These are phyloP conservation scores for Betta splendens DNA, from an alignment of 2,797 vertebrate species.

Conservation along the genomic window DNA sequence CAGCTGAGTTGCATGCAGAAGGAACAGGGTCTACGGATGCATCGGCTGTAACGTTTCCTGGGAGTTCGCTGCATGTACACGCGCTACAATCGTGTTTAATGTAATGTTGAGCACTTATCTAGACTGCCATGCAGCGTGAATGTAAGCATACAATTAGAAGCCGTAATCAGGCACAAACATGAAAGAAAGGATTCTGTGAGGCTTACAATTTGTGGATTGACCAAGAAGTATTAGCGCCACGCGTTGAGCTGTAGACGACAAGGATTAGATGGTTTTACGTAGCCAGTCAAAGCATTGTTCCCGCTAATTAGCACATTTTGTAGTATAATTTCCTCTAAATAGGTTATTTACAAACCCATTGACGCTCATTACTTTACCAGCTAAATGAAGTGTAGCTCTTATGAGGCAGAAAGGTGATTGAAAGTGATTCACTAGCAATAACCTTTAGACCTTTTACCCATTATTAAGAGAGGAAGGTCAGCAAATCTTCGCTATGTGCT, in stretches of 20 bases:
- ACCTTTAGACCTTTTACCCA: conserved; percentile 17
- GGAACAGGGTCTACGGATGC: conserved; percentile 10
- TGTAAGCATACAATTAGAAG: conserved; percentile 1
- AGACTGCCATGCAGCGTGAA: neutral
- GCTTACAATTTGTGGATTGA: conserved; percentile 17
- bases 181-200: conserved; percentile 27
- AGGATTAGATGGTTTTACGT: conserved; percentile 47
- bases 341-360: conserved; percentile 65
- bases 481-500: conserved; percentile 5
- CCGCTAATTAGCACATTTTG: conserved; percentile 61
- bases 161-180: conserved; percentile 18
- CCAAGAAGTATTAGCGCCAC: conserved; percentile 21
- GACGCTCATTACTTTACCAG: conserved; percentile 46
- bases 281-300: conserved; percentile 48
- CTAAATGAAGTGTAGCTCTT: conserved; percentile 46
- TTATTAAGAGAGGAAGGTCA: conserved; percentile 25
- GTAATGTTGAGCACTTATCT: conserved; percentile 6
- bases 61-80: neutral
- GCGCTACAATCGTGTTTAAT: neutral
- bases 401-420: conserved; percentile 30
- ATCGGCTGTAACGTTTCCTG: conserved; percentile 10
- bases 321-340: conserved; percentile 53
- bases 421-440: conserved; percentile 24
- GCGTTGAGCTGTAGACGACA: conserved; percentile 49
- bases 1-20: conserved; percentile 16